Base-by-base conservation (phyloP, 1,140 invertebrate genomes). In the Atopsyche davidsoni region DNA sequence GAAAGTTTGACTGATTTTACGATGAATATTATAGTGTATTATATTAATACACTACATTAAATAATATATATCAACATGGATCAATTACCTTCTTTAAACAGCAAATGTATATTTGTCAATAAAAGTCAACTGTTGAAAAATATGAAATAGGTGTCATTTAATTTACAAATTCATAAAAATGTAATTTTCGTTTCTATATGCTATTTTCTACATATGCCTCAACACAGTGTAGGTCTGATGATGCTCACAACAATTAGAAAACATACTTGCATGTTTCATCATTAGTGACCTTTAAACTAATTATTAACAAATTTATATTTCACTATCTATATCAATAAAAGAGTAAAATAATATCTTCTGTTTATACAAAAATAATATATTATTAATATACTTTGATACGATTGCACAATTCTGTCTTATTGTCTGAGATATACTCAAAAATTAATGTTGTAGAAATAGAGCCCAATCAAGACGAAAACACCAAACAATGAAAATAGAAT, bases 1-100 rank as follows among this genome's bases (percentile, higher is more conserved):
- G 52, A 43, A 56, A 45, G 13, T 47, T 46, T 31, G 60, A 60
- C 22, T 63, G 25, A 74, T 3, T 4, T 24, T n/a, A 43, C 22
- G 25, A 10, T 3, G 11, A 14, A 40, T 40, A n/a, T 40, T 3
- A 40, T 14, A 19, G 16, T 38, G 4, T 14, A 16, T 19, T n/a
- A 14, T 9, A n/a, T 35, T 35, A 35, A 35, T 35, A 4, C 13
- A 35, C 13, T 35, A 28, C 17, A 35, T 11, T 35, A 16, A 35
- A 35, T 14, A 35, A n/a, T n/a, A n/a, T n/a, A n/a, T n/a, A n/a
- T n/a, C n/a, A n/a, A n/a, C n/a, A n/a, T n/a, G n/a, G n/a, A n/a
- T n/a, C n/a, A n/a, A n/a, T n/a, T n/a, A n/a, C n/a, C n/a, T n/a
- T n/a, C n/a, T n/a, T n/a, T n/a, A n/a, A n/a, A n/a, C n/a, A n/a